Evolutionary conservation across 2,113 vertebrate species (phyloP), one percentile per base, ranked within the genome.

Genomic region (Pteropus alecto): DNA sequence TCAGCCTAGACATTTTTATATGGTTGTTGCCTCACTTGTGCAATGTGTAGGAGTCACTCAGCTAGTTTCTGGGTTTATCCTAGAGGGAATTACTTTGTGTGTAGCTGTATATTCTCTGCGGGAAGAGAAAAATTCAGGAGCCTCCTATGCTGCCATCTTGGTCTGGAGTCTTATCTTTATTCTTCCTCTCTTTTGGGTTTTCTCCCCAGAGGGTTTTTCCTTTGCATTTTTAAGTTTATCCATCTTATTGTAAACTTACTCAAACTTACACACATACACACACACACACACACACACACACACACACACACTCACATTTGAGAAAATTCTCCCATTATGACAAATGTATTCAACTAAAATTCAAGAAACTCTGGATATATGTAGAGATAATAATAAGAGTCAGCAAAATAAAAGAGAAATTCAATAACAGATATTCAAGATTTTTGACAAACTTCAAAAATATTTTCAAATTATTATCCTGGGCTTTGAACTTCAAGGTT

Each of bases 401-500:
- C 6, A 67, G 54, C 60, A 96, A 89, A 87, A 90, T 89, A 15
- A 82, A 41, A 76, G 13, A 84, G 41, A 43, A 92, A 76, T 28
- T 76, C 71, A 78, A 79, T 71, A 92, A 51, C 87, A 81, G 74
- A 94, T 51, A 51, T 95, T 81, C 38, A 96, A 78, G 30, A 67
- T 79, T 95, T 97, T 95, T 95, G 51, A 88, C 58, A 95, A 41
- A 88, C 70, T 93, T 96, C n/a, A 92, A 94, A 91, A 97, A 76
- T 71, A 7, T 95, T 97, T 76, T 96, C 77, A 96, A 95, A 96
- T 97, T 95, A 94, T 89, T 96, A 96, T 84, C 71, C 48, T 56
- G 70, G 38, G 16, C 77, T 76, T 97, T 97, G 84, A 95, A 97
- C 74, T 93, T 33, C 48, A 93, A 94, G 46, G 54, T 58, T 96